Evolutionary conservation across 2,113 vertebrate species (phyloP).

Genomic region (Mormyrus lacerda): DNA sequence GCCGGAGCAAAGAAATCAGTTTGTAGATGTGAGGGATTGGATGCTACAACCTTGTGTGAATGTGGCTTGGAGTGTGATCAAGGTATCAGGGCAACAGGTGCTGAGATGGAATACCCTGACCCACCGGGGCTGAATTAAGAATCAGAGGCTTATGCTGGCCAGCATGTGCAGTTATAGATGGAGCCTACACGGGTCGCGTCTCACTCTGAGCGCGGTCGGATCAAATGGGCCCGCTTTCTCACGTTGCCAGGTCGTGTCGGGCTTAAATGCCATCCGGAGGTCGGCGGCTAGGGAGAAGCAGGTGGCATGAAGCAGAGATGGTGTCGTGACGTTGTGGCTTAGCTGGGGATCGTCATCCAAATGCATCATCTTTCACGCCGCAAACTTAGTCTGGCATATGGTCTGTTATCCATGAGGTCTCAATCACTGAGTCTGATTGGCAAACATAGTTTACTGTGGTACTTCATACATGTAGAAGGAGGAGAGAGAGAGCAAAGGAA

Average conservation of each 20-base stretch:
- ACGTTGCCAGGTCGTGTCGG: not conserved
- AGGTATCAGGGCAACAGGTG: not conserved
- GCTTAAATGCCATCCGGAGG: constrained; percentile 22
- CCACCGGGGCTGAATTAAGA: not conserved
- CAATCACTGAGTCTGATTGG: not conserved
- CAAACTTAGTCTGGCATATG: not conserved
- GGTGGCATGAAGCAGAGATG: not conserved
- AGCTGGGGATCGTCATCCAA: not conserved
- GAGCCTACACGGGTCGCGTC: not conserved
- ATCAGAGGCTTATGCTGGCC: not conserved
- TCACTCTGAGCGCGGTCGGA: not conserved
- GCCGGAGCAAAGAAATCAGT: not conserved
- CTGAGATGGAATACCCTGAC: not conserved
- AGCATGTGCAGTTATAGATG: not conserved
- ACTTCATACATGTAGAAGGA: not conserved
- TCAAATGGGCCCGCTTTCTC: not conserved
- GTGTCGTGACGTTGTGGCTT: not conserved
- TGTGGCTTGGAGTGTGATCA: not conserved
- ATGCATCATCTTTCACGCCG: not conserved
- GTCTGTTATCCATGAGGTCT: not conserved
- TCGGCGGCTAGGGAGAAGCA: constrained; percentile 9
- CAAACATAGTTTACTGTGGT: not conserved
- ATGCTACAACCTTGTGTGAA: not conserved
- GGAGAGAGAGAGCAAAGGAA: not conserved
- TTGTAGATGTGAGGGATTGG: not conserved